Evolutionary conservation across 2,113 vertebrate genomes (phyloP), one percentile per base, ranked within the genome.

Genomic region (Xenus cinereus): DNA sequence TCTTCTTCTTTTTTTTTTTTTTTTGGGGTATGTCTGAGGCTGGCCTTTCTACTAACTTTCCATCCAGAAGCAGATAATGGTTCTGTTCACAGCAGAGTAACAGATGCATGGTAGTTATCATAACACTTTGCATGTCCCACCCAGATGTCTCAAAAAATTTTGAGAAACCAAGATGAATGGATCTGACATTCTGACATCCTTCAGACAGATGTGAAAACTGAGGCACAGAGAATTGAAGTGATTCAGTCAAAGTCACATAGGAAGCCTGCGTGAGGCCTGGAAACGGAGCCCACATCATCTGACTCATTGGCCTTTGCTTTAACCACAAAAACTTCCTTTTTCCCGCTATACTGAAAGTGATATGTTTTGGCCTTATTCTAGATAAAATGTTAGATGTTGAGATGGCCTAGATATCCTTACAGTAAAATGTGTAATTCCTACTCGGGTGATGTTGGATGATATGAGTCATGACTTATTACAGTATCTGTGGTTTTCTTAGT

Each of bases 321-420:
- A 96, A 97, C 97, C 94, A 95, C 97, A 97, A 96, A 92, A 96
- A 97, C 97, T 97, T 97, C 96, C 95, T 91, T 79, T 84, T 95
- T 84, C 92, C 93, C 12, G 3, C 89, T 89, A 8, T 80, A 35
- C 93, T 96, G 89, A 96, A 95, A 95, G 95, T 79, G 95, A 85
- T 95, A 89, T 79, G 95, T 85, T 97, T 97, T 95, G 96, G 95
- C 89, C 95, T 87, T 69, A 48, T 85, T 95, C 74, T 85, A 33
- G 30, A 95, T 97, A 89, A 96, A 95, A 94, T 92, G 93, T 87
- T 91, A 97, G 96, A 96, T 94, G 87, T 91, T 62, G 84, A 95
- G 96, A 97, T 97, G 93, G 93, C 97, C 96, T 95, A 97, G 84
- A 97, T 97, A 95, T 85, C 96, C 96, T 96, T 95, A 95, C 94